Evolutionary conservation across 2,113 vertebrate genomes (phyloP), one percentile per base, ranked within the genome.

Genomic region (Sphaerodactylus townsendi): DNA sequence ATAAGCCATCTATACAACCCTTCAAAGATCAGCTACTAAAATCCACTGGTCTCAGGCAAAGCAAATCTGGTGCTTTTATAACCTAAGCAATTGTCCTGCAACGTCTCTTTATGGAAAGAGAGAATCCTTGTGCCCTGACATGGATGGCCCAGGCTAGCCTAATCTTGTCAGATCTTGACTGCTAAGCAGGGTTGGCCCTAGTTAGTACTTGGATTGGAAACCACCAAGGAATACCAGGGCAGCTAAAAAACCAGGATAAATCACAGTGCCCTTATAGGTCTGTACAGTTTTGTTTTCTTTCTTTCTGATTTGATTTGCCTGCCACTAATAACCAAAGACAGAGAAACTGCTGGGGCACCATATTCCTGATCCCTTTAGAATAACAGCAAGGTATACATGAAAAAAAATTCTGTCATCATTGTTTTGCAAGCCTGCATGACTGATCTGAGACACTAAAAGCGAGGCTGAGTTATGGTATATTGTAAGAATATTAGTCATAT

Each of bases 401-500:
- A 28, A 70, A 37, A 15, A 37, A 77, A 53, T n/a, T 56, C 53
- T 56, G 53, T 14, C 11, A 17, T 28, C 35, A 15, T 25, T 69
- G 3, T 28, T 25, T 37, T 28, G 23, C 2, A 80, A 80, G n/a
- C 6, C 1, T 62, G 28, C 25, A 6, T 62, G 23, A 28, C 9
- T 65, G 19, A 48, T 82, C 84, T 70, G 62, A 86, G 69, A 14
- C 64, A 83, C 80, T 74, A 86, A 90, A 83, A 86, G 87, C 77
- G 46, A 70, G 84, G 76, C 86, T 87, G 92, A 94, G 80, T 33
- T 85, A 82, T 72, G 66, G 25, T 30, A 46, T 77, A n/a, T 92
- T 93, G 91, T 90, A 90, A 94, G 94, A 93, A 92, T 83, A 87
- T 65, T 86, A 39, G 35, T 87, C 81, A 85, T 87, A 89, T 76